Conservation (phyloP, 2,797 vertebrate species). For the Sardinella longiceps region DNA sequence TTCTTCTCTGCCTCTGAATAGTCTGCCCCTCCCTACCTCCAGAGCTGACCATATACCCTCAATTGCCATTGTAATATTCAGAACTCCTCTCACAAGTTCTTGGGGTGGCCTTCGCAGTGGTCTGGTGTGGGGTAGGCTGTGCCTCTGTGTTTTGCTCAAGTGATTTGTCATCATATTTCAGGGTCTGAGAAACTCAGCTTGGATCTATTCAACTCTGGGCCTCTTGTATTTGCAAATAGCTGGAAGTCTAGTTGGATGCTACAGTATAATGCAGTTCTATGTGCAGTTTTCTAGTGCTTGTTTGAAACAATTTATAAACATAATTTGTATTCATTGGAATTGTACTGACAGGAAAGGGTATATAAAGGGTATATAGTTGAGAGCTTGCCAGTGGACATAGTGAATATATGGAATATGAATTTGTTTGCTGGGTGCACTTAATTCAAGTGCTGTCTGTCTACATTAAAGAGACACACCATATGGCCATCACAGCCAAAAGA, state of each 20-base stretch:
- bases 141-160: background rate
- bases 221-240: background rate
- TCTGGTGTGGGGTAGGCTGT: background rate
- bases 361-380: background rate
- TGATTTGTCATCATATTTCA: background rate
- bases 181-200: background rate
- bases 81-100: background rate
- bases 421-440: background rate
- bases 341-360: background rate
- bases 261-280: background rate
- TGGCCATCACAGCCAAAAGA: background rate
- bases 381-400: background rate
- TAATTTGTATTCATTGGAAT: background rate
- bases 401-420: background rate
- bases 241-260: background rate
- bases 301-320: too few species aligned
- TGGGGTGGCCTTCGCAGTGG: background rate
- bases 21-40: background rate
- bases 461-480: background rate
- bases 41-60: background rate
- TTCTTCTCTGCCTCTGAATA: background rate
- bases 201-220: background rate
- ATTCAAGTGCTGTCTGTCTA: background rate
- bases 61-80: too few species aligned
- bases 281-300: background rate